A percentile compares a stretch with the other conserved stretches of the same genome.
Evolutionary conservation across 2,888 invertebrate species (phyloP).

Genomic region (Megastigmus dorsalis): DNA sequence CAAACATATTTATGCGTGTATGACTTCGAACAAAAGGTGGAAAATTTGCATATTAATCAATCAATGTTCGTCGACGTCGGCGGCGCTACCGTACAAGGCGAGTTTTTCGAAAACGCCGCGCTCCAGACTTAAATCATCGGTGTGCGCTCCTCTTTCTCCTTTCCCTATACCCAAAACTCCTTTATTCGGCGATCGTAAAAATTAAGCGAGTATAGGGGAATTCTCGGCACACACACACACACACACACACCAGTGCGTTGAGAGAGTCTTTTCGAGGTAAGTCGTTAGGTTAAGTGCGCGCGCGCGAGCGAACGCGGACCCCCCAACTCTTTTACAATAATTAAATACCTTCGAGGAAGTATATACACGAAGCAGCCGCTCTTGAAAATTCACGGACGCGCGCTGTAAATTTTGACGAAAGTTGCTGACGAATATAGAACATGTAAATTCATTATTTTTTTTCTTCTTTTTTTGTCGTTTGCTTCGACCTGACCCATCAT

Average conservation of each 20-base stretch:
- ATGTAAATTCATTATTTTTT: slow-evolving; percentile 3
- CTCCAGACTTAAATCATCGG: not conserved
- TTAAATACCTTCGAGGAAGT: slow-evolving; percentile 39
- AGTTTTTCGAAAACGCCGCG: slow-evolving; percentile 13
- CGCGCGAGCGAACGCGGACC: too few relatives aligned
- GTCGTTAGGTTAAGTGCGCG: slow-evolving; percentile 33
- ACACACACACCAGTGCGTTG: not conserved
- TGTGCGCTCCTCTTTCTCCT: not conserved
- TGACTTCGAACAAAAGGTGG: too few relatives aligned
- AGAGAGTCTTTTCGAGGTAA: slow-evolving; percentile 25
- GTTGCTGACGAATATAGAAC: not conserved
- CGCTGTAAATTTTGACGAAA: slow-evolving; percentile 28
- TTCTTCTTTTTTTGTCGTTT: too few relatives aligned
- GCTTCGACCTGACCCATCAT: too few relatives aligned
- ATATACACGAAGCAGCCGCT: not conserved
- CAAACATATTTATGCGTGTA: too few relatives aligned
- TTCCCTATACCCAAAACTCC: not conserved
- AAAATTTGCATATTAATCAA: too few relatives aligned
- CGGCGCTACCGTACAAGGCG: not conserved
- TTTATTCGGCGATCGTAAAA: slow-evolving; percentile 38
- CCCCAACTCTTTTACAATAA: slow-evolving; percentile 45
- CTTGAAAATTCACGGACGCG: not conserved
- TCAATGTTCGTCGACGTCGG: not conserved
- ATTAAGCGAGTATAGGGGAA: slow-evolving; percentile 28
- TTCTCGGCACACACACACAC: slow-evolving; percentile 16